Evolutionary conservation across 2,113 vertebrate species (phyloP).

Genomic region (cattle (Bos taurus)): ARS-UCD2.0 NC_037333.1:17217001-17217500

Average conservation of each 20-base stretch:
- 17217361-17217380: background rate
- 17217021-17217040: background rate
- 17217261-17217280: background rate
- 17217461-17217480: background rate
- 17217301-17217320: background rate
- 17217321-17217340: too few relatives aligned
- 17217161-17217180: background rate
- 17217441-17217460: background rate
- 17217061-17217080: background rate
- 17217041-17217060: background rate
- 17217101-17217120: background rate
- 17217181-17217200: background rate
- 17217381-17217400: background rate
- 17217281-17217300: background rate
- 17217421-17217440: background rate
- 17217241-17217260: background rate
- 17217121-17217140: fast-evolving
- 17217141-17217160: background rate
- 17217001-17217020: background rate
- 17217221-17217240: background rate
- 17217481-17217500: background rate
- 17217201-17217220: background rate
- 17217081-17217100: background rate
- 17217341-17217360: too few relatives aligned
- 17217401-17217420: background rate